phyloP scores from a whole-genome alignment of 2,888 invertebrate genomes.

The Timema cristinae region DNA sequence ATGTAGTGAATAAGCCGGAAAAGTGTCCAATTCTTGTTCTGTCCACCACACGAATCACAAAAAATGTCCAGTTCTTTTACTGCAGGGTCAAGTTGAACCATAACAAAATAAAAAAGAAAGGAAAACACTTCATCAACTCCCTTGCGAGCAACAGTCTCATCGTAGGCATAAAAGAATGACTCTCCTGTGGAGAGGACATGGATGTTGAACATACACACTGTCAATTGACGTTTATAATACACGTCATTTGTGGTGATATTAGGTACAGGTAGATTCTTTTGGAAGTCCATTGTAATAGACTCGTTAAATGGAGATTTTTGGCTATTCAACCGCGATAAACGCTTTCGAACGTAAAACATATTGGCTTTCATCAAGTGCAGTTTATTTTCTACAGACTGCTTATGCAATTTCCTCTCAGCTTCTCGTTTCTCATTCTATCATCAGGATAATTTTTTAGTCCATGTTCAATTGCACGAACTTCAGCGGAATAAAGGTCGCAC shows the following conservation, averaged over 20 bases:
- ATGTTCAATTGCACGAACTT: slow-evolving; percentile 1
- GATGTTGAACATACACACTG: slow-evolving; percentile 11
- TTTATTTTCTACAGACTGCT: background rate
- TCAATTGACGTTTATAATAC: slow-evolving; percentile 11
- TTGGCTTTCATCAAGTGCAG: slow-evolving; percentile 5
- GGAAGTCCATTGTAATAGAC: slow-evolving; percentile 6
- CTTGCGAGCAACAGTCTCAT: slow-evolving; percentile 3
- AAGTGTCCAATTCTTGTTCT: slow-evolving; percentile 16
- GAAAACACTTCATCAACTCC: slow-evolving; percentile 15
- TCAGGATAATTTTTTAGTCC: background rate
- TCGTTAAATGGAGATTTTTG: background rate
- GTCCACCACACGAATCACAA: slow-evolving; percentile 12
- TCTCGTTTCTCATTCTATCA: too few species aligned
- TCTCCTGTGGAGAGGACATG: slow-evolving; percentile 12
- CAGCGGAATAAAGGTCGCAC: background rate
- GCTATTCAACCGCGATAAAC: background rate
- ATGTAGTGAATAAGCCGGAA: background rate
- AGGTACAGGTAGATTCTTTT: slow-evolving; percentile 7
- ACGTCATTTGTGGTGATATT: slow-evolving; percentile 14
- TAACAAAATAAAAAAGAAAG: slow-evolving; percentile 4
- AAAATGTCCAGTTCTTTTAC: slow-evolving; percentile 7
- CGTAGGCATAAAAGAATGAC: slow-evolving; percentile 2
- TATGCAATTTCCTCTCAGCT: background rate
- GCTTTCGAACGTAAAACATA: background rate
- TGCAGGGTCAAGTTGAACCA: background rate